Evolutionary conservation across 2,888 invertebrate species (phyloP), one percentile per base, ranked within the genome.

Genomic region (Furcula furcula): DNA sequence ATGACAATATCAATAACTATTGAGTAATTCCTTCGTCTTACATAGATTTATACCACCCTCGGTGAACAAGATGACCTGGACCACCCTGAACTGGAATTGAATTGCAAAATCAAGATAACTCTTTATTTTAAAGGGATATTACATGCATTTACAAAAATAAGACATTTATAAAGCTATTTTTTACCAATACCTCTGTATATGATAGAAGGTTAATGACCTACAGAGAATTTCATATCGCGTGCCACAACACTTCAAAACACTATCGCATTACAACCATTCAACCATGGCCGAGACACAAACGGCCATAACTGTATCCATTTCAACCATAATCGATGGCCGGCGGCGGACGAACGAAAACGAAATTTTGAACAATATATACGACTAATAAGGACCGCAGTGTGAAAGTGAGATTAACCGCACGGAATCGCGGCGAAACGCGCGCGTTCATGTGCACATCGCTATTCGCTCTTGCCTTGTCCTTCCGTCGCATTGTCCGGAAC

Each of bases 331-430:
- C 50, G 48, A 42, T 50, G 12, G 13, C 32, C 36, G 53, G 55
- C 46, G 63, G 62, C 65, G 51, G 46, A 58, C 38, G 31, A 73
- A 74, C 53, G 76, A 78, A 78, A 79, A 66, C 72, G 78, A 82
- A 78, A 77, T 62, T 57, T 55, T 55, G 66, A 71, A 77, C 76
- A 80, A 72, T 78, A 79, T n/a, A n/a, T 74, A 63, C 60, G 56
- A 65, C 69, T 68, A 78, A 76, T 77, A 81, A 81, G 79, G 83
- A 79, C 75, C n/a, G 69, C 65, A 62, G 54, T 74, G 80, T 75
- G 83, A 83, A 82, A 85, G 84, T 75, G 59, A 65, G 60, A 60
- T 60, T 58, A 61, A 51, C 57, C 55, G 41, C 58, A 2, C 2
- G 5, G 12, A 23, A 6, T 23, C 23, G 23, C 11, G 23, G 55